Percentiles rank a stretch among this genome's conserved stretches.
These are phyloP conservation scores for Rhinatrema bivittatum DNA, from an alignment of 2,797 vertebrate species.

Conservation along the genomic window DNA sequence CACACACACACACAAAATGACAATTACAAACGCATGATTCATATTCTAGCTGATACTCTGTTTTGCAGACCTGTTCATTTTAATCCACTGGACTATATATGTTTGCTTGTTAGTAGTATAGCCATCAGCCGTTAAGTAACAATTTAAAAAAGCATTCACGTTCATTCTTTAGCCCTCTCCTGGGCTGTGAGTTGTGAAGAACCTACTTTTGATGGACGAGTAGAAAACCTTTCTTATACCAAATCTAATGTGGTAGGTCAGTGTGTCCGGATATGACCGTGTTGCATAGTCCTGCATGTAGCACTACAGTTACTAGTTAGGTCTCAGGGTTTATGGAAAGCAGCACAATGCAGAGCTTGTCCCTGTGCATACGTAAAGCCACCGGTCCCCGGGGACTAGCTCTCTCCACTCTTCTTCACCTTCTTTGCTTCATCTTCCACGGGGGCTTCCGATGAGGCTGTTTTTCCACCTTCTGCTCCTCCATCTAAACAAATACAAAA, in stretches of 20 bases:
- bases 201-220: slow-evolving; percentile 13
- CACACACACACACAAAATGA: too few species aligned
- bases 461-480: slow-evolving; percentile 48
- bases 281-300: slow-evolving; percentile 21
- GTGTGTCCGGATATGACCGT: slow-evolving; percentile 18
- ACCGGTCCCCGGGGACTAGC: slow-evolving; percentile 8
- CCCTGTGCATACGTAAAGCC: slow-evolving; percentile 2
- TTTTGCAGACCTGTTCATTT: slow-evolving; percentile 2
- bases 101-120: slow-evolving; percentile 4
- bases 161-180: slow-evolving; percentile 22
- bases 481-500: slow-evolving; percentile 37
- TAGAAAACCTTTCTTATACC: slow-evolving; percentile 7
- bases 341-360: slow-evolving; percentile 19
- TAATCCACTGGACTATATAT: slow-evolving; percentile 10
- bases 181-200: slow-evolving; percentile 14
- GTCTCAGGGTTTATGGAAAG: slow-evolving; percentile 19
- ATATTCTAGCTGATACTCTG: too few species aligned
- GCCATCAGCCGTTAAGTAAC: slow-evolving; percentile 1
- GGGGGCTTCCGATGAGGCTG: slow-evolving; percentile 37
- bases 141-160: slow-evolving; percentile 9
- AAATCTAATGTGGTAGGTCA: slow-evolving; percentile 12
- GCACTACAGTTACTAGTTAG: slow-evolving; percentile 27
- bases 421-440: slow-evolving; percentile 42
- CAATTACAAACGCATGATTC: too few species aligned
- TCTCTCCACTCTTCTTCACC: slow-evolving; percentile 27